Evolutionary conservation across 2,113 vertebrate genomes (phyloP), one percentile per base, ranked within the genome.

Genomic region (Oreotrochilus melanogaster): DNA sequence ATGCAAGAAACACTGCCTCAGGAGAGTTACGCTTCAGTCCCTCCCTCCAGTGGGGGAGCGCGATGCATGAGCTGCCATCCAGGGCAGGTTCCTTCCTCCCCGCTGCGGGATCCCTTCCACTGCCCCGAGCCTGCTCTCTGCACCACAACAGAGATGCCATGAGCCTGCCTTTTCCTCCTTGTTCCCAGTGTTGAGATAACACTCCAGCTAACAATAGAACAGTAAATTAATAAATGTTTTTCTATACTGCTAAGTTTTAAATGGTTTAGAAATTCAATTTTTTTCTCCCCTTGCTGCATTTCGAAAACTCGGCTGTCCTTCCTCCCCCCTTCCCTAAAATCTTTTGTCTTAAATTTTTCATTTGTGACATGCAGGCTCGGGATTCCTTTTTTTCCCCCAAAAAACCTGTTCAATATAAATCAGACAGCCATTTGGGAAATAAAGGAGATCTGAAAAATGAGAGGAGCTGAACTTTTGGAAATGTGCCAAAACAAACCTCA

Each of bases 371-470:
- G 48, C 56, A 65, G 72, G 50, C 35, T 53, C 35, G 25, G 66
- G 74, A 76, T 37, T 22, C 10, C 23, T 31, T 17, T 31, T 33
- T 30, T 37, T 10, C 14, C 14, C 31, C 24, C 14, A 21, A 57
- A 39, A 39, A 39, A 39, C 37, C 42, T 70, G 37, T 66, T 86
- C 67, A 89, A 39, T 86, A 96, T 82, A 92, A 78, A 85, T 88
- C 85, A 95, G 82, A 71, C 30, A 70, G 51, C 50, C 95, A 56
- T 56, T 71, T 86, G 93, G 89, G 94, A 96, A 96, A 96, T 88
- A 95, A 94, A 94, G 71, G 58, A 58, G 37, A 86, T 25, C 85
- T 83, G 21, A 92, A 86, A 92, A 92, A 92, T 1, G 6, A 93
- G 75, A 83, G 11, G n/a, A 93, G 30, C 15, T 83, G 56, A 89